A percentile compares a stretch with the other conserved stretches of the same genome.
Evolutionary conservation across 2,113 vertebrate species (phyloP).

Genomic region (Acanthisitta chloris): DNA sequence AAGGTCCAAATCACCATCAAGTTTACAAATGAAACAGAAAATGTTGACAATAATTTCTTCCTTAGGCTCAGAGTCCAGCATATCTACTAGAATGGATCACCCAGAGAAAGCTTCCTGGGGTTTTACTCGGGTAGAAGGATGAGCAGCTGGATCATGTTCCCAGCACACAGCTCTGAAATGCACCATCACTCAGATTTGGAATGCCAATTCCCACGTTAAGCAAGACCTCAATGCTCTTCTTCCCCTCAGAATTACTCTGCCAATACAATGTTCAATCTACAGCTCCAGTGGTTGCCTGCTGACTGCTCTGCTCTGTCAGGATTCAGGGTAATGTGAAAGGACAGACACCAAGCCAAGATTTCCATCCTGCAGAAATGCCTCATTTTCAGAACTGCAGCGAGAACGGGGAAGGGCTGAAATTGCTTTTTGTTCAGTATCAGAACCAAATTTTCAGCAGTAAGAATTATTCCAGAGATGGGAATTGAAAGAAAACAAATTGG

Average conservation of each 20-base stretch:
- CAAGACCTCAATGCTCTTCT: not conserved
- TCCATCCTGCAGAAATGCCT: not conserved
- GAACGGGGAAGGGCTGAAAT: not conserved
- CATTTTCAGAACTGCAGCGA: not conserved
- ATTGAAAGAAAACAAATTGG: not conserved
- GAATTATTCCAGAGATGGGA: not conserved
- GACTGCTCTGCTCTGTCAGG: not conserved
- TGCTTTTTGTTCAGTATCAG: not conserved
- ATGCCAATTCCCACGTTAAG: not conserved
- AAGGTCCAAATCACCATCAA: not conserved
- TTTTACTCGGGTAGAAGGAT: not conserved
- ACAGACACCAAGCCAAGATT: not conserved
- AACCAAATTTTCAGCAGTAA: not conserved
- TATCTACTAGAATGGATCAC: not conserved
- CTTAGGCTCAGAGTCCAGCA: not conserved
- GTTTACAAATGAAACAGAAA: not conserved
- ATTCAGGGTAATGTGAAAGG: not conserved
- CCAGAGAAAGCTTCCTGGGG: not conserved
- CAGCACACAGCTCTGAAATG: accelerated
- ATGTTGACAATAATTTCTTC: not conserved
- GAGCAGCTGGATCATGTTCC: not conserved
- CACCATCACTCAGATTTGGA: not conserved
- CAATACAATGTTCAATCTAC: not conserved
- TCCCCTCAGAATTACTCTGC: not conserved
- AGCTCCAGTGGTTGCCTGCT: not conserved